phyloP scores from a whole-genome alignment of 2,113 vertebrate species.

The Speoplatyrhinus poulsoni region DNA sequence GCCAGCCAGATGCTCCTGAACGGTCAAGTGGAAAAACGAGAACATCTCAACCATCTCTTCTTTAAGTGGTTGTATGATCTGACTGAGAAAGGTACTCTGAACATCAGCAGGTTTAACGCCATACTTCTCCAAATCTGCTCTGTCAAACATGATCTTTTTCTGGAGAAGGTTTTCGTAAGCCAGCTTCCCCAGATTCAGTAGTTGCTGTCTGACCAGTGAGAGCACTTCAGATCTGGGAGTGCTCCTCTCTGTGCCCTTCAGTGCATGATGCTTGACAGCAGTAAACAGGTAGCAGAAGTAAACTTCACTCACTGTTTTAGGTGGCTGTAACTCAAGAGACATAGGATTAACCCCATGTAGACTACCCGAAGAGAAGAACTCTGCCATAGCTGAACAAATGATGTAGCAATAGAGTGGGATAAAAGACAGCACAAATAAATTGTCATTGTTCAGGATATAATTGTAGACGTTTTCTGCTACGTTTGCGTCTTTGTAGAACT shows the following conservation, averaged over 20 bases:
- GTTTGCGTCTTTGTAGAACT: conserved; percentile 62
- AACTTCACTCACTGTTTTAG: conserved; percentile 71
- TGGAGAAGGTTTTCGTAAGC: conserved; percentile 65
- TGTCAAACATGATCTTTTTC: conserved; percentile 64
- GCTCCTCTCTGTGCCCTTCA: conserved; percentile 37
- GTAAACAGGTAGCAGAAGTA: conserved; percentile 70
- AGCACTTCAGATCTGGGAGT: conserved; percentile 49
- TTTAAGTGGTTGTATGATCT: conserved; percentile 60
- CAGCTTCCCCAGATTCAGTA: conserved; percentile 62
- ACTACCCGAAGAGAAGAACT: conserved; percentile 54
- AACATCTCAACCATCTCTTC: conserved; percentile 64
- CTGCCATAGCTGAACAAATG: conserved; percentile 66
- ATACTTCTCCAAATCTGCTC: conserved; percentile 50
- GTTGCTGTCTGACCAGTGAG: conserved; percentile 45
- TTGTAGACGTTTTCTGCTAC: conserved; percentile 55
- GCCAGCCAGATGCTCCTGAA: conserved; percentile 72
- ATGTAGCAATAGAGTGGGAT: conserved; percentile 76
- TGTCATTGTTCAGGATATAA: conserved; percentile 65
- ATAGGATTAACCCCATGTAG: background rate
- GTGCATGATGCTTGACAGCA: conserved; percentile 57
- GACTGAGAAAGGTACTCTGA: conserved; percentile 61
- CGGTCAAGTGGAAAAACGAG: conserved; percentile 71
- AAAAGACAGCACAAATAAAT: conserved; percentile 69
- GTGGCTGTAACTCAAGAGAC: conserved; percentile 60
- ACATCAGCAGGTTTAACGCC: conserved; percentile 52